phyloP scores from a whole-genome alignment of 2,797 vertebrate species.

The Cynodonichthys magdalenae region DNA sequence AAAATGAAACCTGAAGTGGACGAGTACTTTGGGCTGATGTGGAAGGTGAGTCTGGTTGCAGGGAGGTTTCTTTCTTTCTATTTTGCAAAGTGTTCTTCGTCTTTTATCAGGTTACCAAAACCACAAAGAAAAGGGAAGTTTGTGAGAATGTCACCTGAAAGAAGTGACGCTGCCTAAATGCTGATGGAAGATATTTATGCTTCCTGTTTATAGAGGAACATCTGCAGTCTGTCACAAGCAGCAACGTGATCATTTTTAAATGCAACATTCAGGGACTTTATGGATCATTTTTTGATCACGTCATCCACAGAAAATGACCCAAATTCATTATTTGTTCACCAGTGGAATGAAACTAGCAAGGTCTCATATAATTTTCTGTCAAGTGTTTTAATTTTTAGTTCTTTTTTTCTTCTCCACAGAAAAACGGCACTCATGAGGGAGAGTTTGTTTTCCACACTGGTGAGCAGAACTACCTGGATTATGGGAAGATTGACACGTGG shows the following conservation, averaged over 20 bases:
- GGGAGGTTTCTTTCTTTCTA: background rate
- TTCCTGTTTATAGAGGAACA: conserved; percentile 41
- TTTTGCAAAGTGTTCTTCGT: background rate
- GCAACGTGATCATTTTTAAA: background rate
- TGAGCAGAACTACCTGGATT: conserved; percentile 83
- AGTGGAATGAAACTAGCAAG: too few relatives aligned
- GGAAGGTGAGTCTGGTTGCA: conserved; percentile 74
- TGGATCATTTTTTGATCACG: background rate
- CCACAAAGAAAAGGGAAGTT: conserved; percentile 13
- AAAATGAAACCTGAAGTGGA: conserved; percentile 78
- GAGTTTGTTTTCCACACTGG: conserved; percentile 86
- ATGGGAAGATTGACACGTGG: conserved; percentile 85
- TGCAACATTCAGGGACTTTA: background rate
- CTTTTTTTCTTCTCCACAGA: conserved; percentile 57
- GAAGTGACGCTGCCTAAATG: conserved; percentile 46
- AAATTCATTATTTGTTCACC: too few relatives aligned
- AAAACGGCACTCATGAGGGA: conserved; percentile 85
- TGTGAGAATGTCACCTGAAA: background rate
- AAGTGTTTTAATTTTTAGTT: background rate
- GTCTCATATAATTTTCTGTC: too few relatives aligned
- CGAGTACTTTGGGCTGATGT: conserved; percentile 84
- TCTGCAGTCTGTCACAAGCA: conserved; percentile 2
- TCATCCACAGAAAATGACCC: background rate
- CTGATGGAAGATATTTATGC: conserved; percentile 38
- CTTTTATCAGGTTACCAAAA: background rate